These are phyloP conservation scores for Cyclopterus lumpus DNA, from an alignment of 2,797 vertebrate species.

Conservation along the genomic window DNA sequence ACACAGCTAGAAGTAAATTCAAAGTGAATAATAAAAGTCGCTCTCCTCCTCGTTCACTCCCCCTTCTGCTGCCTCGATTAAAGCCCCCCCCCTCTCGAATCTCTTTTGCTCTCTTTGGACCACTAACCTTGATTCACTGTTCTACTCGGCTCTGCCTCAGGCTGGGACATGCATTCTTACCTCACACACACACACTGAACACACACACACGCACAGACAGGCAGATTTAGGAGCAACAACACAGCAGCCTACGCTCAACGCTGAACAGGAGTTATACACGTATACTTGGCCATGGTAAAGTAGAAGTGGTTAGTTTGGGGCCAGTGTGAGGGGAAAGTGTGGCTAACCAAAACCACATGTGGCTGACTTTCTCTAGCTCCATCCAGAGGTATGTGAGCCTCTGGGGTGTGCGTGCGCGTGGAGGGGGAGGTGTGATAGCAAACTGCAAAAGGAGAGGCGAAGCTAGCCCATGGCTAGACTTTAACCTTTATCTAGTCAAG, in stretches of 20 bases:
- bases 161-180: slow-evolving; percentile 42
- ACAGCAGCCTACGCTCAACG: slow-evolving; percentile 12
- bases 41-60: slow-evolving; percentile 18
- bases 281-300: slow-evolving; percentile 66
- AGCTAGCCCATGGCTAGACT: slow-evolving; percentile 53
- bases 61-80: slow-evolving; percentile 49
- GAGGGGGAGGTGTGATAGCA: slow-evolving; percentile 56
- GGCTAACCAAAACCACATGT: slow-evolving; percentile 82
- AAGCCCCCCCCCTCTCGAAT: slow-evolving; percentile 45
- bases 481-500: slow-evolving; percentile 65
- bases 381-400: slow-evolving; percentile 65
- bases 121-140: slow-evolving; percentile 75
- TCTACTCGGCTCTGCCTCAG: slow-evolving; percentile 63
- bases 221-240: slow-evolving; percentile 61
- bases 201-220: slow-evolving; percentile 27
- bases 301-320: slow-evolving; percentile 74
- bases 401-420: slow-evolving; percentile 20
- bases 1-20: slow-evolving; percentile 12
- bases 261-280: slow-evolving; percentile 50
- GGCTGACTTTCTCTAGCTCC: slow-evolving; percentile 55
- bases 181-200: slow-evolving; percentile 7
- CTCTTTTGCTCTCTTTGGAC: slow-evolving; percentile 65
- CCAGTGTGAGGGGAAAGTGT: slow-evolving; percentile 66
- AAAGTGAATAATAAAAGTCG: neutral
- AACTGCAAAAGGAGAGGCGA: slow-evolving; percentile 38